Conservation (phyloP, 2,797 vertebrate species). For the Carapus acus region DNA sequence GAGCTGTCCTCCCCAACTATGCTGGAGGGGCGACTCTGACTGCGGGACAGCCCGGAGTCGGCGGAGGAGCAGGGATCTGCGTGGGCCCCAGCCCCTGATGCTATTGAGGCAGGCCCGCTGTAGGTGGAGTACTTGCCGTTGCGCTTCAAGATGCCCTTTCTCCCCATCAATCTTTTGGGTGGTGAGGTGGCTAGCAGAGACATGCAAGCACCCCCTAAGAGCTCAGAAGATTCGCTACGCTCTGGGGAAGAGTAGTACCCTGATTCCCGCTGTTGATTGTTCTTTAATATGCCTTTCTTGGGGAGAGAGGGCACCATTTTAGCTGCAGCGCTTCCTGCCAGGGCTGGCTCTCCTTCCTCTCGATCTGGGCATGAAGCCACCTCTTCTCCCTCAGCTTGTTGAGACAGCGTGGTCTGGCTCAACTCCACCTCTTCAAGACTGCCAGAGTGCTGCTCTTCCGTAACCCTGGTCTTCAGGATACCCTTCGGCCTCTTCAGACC, state of each 20-base stretch:
- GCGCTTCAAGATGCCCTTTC: slow-evolving; percentile 96
- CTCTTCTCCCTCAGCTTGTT: slow-evolving; percentile 67
- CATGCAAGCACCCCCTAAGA: slow-evolving; percentile 75
- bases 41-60: slow-evolving; percentile 83
- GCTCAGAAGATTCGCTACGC: slow-evolving; percentile 92
- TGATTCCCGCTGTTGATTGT: slow-evolving; percentile 96
- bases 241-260: slow-evolving; percentile 99
- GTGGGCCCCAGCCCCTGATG: slow-evolving; percentile 60
- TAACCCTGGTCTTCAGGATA: slow-evolving; percentile 90
- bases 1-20: slow-evolving; percentile 88
- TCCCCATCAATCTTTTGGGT: slow-evolving; percentile 75
- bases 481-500: slow-evolving; percentile 92
- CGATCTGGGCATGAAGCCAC: slow-evolving; percentile 67
- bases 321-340: slow-evolving; percentile 68
- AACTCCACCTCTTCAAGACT: slow-evolving; percentile 82
- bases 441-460: slow-evolving; percentile 84
- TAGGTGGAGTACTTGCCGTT: slow-evolving; percentile 90
- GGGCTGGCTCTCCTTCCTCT: slow-evolving; percentile 65
- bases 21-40: slow-evolving; percentile 92
- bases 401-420: slow-evolving; percentile 64
- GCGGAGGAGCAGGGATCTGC: slow-evolving; percentile 67
- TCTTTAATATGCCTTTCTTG: slow-evolving; percentile 98
- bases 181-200: slow-evolving; percentile 71
- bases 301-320: slow-evolving; percentile 83
- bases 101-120: slow-evolving; percentile 60